Conservation (phyloP, 2,113 vertebrate species). For the Corythaixoides concolor region DNA sequence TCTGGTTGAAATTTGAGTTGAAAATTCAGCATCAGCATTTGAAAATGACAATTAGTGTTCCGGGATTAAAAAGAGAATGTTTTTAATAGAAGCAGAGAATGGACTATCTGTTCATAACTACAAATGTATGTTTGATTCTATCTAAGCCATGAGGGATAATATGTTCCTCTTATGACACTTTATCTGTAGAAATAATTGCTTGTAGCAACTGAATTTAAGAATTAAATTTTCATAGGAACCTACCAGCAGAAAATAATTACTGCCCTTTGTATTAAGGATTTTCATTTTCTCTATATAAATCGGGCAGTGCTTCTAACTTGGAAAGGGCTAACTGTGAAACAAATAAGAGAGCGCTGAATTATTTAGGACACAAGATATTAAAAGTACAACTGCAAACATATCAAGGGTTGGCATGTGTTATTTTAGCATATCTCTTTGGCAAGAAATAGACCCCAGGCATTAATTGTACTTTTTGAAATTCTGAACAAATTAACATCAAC, state of each 20-base stretch:
- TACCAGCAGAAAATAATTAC: conserved; percentile 21
- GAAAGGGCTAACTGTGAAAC: background rate
- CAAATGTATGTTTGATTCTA: background rate
- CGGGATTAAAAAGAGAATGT: background rate
- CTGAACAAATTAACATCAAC: background rate
- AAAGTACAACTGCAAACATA: background rate
- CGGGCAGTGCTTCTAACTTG: background rate
- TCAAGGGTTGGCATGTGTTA: background rate
- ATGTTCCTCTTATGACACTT: background rate
- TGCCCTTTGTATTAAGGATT: background rate
- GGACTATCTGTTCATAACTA: background rate
- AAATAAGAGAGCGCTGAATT: conserved; percentile 10
- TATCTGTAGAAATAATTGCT: conserved; percentile 2
- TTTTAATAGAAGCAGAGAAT: background rate
- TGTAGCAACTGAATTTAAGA: conserved; percentile 8
- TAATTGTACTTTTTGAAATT: conserved; percentile 22
- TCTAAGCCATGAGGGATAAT: background rate
- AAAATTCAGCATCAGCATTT: background rate
- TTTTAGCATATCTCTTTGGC: background rate
- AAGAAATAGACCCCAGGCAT: conserved; percentile 10
- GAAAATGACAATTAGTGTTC: background rate
- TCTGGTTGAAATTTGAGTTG: background rate
- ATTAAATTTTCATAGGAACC: conserved; percentile 31
- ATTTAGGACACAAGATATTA: background rate
- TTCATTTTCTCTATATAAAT: conserved; percentile 1